Percentiles rank a stretch among this genome's conserved stretches.
These are phyloP conservation scores for Plagodis dolabraria DNA, from an alignment of 2,888 invertebrate genomes.

Conservation along the genomic window DNA sequence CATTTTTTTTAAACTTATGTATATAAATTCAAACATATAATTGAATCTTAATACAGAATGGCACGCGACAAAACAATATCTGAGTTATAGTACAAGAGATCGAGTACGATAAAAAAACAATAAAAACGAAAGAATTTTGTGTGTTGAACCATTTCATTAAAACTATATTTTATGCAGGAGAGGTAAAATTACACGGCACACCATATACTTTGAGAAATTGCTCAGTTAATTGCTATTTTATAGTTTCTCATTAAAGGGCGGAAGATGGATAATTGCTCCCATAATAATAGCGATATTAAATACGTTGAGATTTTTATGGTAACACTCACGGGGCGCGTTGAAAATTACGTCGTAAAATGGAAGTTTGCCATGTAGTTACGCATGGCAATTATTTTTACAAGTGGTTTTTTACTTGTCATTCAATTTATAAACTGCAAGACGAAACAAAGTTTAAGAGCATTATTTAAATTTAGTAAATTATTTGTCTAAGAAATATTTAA, in stretches of 20 bases:
- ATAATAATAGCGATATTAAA: constrained; percentile 37
- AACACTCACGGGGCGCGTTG: constrained; percentile 26
- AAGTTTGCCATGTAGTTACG: constrained; percentile 10
- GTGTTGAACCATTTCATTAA: constrained; percentile 17
- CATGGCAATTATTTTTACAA: neutral
- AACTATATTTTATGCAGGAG: constrained; percentile 34
- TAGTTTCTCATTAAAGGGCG: constrained; percentile 53
- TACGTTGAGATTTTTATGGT: constrained; percentile 36
- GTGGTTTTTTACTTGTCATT: no score
- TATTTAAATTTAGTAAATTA: constrained; percentile 21
- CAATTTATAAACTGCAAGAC: neutral
- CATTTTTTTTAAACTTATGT: constrained; percentile 12
- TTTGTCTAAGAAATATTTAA: constrained; percentile 34
- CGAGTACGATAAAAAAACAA: constrained; percentile 30
- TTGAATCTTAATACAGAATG: constrained; percentile 26
- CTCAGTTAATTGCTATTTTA: constrained; percentile 55
- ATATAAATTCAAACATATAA: constrained; percentile 22
- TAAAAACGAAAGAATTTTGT: constrained; percentile 28
- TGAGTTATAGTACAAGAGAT: constrained; percentile 21
- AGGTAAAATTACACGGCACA: constrained; percentile 45
- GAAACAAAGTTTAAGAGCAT: constrained; percentile 4
- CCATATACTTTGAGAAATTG: constrained; percentile 47
- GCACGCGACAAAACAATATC: constrained; percentile 29
- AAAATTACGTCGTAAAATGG: constrained; percentile 15
- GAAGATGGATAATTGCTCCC: constrained; percentile 48